These are phyloP conservation scores for Aegotheles bennettii DNA, from an alignment of 2,113 vertebrate genomes.

Conservation along the genomic window DNA sequence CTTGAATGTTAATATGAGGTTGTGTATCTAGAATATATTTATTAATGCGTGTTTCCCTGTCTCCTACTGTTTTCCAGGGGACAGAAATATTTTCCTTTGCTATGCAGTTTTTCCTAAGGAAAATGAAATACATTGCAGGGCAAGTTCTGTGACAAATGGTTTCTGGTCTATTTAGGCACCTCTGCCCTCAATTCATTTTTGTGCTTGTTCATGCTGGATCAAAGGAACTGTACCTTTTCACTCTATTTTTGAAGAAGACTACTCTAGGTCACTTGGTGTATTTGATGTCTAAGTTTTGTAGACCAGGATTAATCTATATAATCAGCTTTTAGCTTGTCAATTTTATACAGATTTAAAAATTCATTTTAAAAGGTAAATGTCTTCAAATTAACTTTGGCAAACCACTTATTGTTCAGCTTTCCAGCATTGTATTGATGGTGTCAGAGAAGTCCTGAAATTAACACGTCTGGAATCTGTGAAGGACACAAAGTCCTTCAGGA, in stretches of 20 bases:
- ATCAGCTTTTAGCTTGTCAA: not conserved
- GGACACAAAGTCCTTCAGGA: not conserved
- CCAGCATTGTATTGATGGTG: not conserved
- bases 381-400: not conserved
- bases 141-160: constrained; percentile 28
- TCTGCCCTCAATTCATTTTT: constrained; percentile 59
- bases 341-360: not conserved
- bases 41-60: not conserved
- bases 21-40: not conserved
- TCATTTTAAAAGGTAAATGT: not conserved
- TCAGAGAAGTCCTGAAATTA: not conserved
- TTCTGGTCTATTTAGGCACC: constrained; percentile 49
- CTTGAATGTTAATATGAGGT: not conserved
- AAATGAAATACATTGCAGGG: constrained; percentile 35
- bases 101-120: constrained; percentile 47
- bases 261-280: not conserved
- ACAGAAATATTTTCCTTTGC: constrained; percentile 21
- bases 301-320: not conserved
- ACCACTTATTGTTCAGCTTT: not conserved
- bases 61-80: not conserved
- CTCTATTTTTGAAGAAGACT: constrained; percentile 25
- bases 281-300: not conserved
- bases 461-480: constrained; percentile 13
- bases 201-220: constrained; percentile 15
- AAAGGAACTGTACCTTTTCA: not conserved